Evolutionary conservation across 2,888 invertebrate species (phyloP), one percentile per base, ranked within the genome.

Genomic region (Nesidiocoris tenuis): DNA sequence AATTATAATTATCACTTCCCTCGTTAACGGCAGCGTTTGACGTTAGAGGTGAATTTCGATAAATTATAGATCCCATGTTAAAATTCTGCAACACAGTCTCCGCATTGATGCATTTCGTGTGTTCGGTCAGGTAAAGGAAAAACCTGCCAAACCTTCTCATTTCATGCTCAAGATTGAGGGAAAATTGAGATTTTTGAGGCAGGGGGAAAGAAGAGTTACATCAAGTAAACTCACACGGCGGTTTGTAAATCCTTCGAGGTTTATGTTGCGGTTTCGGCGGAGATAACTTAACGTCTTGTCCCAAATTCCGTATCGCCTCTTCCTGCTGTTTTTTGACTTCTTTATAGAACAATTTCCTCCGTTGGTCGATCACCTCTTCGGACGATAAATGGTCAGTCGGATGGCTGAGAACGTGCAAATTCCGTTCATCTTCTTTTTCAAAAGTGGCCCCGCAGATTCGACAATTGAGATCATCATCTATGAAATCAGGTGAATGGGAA

Each of bases 281-380:
- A 12, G 74, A 25, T 22, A 76, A 23, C 64, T 74, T 74, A 21
- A 55, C 64, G 21, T 67, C 59, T 18, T 71, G 56, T n/a, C 72
- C 63, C 7, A 22, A 39, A 9, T 61, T 21, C 19, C 54, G 72
- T 21, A 23, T 59, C 24, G 72, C 76, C 24, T 72, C 57, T 3
- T 76, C 76, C 21, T 76, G 76, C 74, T 78, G 78, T 56, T 76
- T 76, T 54, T 18, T 67, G 16, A 78, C 78, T 55, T 78, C 78
- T 66, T 78, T 64, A 70, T 78, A 78, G 54, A 78, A 74, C 7
- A 78, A 59, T 19, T 78, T 76, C n/a, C 78, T 24, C 23, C 77
- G 12, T 2, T 76, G 65, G 17, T 72, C 24, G 7, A 77, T 72
- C 39, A 76, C 77, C 0, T 61, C 72, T 21, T 72, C 61, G 22